Conservation (phyloP, 1,140 invertebrate genomes). For the Drosophila athabasca region DNA sequence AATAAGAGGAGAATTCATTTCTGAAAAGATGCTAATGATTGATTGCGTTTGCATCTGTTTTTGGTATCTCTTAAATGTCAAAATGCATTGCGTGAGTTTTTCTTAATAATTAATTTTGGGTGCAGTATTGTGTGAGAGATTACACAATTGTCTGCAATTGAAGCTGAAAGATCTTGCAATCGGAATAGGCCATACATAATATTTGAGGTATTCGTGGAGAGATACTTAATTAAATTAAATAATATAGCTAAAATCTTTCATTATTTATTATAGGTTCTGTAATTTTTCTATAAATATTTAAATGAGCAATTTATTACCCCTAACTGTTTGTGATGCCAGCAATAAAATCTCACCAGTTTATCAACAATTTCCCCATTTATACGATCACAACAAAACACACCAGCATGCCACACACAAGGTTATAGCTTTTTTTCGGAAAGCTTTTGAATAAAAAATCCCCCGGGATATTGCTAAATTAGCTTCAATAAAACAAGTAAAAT, state of each 20-base stretch:
- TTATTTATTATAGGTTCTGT: too few relatives aligned
- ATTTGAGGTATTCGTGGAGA: not conserved
- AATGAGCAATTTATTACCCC: too few relatives aligned
- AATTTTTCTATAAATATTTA: too few relatives aligned
- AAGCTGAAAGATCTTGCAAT: not conserved
- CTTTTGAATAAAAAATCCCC: constrained; percentile 17
- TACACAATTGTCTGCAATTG: constrained; percentile 26
- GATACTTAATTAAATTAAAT: not conserved
- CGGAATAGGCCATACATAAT: too few relatives aligned
- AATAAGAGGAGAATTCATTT: constrained; percentile 58
- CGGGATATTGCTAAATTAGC: constrained; percentile 35
- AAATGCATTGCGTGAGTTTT: constrained; percentile 58
- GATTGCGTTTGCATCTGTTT: constrained; percentile 67
- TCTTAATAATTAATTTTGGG: constrained; percentile 37
- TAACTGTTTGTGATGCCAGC: too few relatives aligned
- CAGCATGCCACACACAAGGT: constrained; percentile 2
- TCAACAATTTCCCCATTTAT: constrained; percentile 7
- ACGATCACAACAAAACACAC: constrained; percentile 1
- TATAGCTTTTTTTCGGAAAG: constrained; percentile 11
- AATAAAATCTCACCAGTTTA: not conserved
- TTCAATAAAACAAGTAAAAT: constrained; percentile 25
- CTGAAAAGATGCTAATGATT: constrained; percentile 69
- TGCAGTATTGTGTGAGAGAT: constrained; percentile 17
- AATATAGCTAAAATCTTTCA: too few relatives aligned
- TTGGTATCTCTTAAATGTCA: constrained; percentile 54